These are phyloP conservation scores for Lutraria lutraria DNA, from an alignment of 2,888 invertebrate species.

Conservation along the genomic window DNA sequence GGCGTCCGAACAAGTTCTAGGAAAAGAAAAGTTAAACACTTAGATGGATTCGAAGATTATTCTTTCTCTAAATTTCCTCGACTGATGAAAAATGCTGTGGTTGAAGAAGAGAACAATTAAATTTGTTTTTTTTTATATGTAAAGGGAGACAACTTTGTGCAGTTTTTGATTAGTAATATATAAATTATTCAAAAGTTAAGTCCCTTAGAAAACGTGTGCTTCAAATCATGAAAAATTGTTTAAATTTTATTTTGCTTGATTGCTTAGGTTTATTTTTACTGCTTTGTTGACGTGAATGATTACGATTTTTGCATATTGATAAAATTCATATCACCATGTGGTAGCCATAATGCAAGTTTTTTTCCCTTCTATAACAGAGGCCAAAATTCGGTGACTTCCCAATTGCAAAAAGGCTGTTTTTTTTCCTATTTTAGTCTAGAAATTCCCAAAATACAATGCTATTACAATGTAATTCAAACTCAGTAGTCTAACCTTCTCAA, in stretches of 20 bases:
- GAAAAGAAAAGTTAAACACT: slow-evolving; percentile 83
- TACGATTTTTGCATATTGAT: background rate
- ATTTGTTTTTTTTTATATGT: background rate
- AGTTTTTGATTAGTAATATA: background rate
- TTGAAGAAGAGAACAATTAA: slow-evolving; percentile 17
- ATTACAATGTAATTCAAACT: too few species aligned
- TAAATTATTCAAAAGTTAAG: slow-evolving; percentile 1
- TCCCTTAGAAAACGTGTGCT: slow-evolving; percentile 5
- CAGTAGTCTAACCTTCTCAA: too few species aligned
- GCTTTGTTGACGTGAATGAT: background rate
- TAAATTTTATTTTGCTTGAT: background rate
- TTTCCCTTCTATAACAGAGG: too few species aligned
- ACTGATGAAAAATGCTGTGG: slow-evolving; percentile 47
- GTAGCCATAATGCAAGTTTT: too few species aligned
- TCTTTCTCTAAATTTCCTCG: slow-evolving; percentile 75
- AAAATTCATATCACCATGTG: too few species aligned
- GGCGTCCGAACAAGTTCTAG: slow-evolving; percentile 81
- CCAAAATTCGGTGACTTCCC: too few species aligned
- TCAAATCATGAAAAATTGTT: background rate
- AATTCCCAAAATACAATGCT: too few species aligned
- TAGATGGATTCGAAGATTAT: slow-evolving; percentile 85
- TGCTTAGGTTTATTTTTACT: background rate
- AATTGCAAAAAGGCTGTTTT: too few species aligned
- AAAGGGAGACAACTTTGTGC: slow-evolving; percentile 16
- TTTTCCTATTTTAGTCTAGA: too few species aligned